Evolutionary conservation across 1,140 invertebrate species (phyloP), one percentile per base, ranked within the genome.

Genomic region (Sminthurinus signatus): DNA sequence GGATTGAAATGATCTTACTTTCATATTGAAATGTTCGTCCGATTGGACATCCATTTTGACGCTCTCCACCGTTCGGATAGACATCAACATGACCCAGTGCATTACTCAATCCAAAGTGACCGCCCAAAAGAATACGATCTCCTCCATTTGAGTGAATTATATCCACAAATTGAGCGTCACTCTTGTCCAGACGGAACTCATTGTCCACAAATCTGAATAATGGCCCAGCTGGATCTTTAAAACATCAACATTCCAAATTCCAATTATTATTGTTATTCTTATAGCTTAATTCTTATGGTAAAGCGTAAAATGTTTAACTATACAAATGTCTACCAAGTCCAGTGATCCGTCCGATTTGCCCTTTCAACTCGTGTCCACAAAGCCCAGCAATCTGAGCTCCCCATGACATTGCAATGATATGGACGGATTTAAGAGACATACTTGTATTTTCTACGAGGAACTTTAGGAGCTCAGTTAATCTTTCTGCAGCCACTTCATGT

Each of bases 91-190:
- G 69, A 14, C 65, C 65, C 1, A 68, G 28, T 0, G 65, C 25
- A 28, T 65, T 48, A 4, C 43, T 36, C 15, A 62, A 60, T 4
- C 69, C 69, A 25, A 65, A 61, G 42, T 65, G 52, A 21, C 42
- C 65, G 1, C 63, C 69, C 43, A 8, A 60, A 28, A 63, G 57
- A 8, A 63, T 44, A 44, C 56, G 32, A 8, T 36, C 32, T 0
- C 69, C 69, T 39, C 39, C 58, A 59, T 67, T 65, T 15, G 60
- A 62, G 28, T 71, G 69, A 56, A 71, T 65, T 17, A 68, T 52
- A 48, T 71, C 69, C 5, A 71, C 69, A 58, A 71, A 71, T 64
- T 66, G 48, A 0, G 69, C 69, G 39, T 71, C 69, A 36, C 25
- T 60, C 44, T 65, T 68, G 36, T 71, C 65, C 27, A 71, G 51